These are phyloP conservation scores for Drosophila anomelani DNA, from an alignment of 2,888 invertebrate species.

Conservation along the genomic window DNA sequence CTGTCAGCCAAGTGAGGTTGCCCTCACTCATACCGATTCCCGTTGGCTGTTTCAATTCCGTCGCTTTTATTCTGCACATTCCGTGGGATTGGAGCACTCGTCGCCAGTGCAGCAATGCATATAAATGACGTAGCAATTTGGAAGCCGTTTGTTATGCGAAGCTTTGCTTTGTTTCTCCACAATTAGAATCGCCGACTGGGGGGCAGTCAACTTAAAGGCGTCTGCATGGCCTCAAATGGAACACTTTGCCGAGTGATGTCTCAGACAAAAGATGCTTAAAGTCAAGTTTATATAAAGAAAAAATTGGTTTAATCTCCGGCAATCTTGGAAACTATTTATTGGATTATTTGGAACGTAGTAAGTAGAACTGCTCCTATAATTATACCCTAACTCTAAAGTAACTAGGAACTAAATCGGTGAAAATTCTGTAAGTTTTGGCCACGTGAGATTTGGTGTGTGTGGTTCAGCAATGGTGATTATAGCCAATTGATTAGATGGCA, in stretches of 20 bases:
- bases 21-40: slow-evolving; percentile 7
- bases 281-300: neutral
- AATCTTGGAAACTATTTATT: slow-evolving; percentile 1
- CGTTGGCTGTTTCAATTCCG: slow-evolving; percentile 69
- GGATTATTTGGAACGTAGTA: slow-evolving; percentile 8
- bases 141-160: slow-evolving; percentile 56
- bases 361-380: neutral
- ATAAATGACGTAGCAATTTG: slow-evolving; percentile 66
- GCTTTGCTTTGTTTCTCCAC: slow-evolving; percentile 40
- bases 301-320: neutral
- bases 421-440: slow-evolving; percentile 64
- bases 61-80: slow-evolving; percentile 55
- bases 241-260: slow-evolving; percentile 6
- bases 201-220: slow-evolving; percentile 22
- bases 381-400: slow-evolving; percentile 12
- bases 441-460: slow-evolving; percentile 71
- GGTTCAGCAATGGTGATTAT: slow-evolving; percentile 25
- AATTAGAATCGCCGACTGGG: slow-evolving; percentile 52
- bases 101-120: slow-evolving; percentile 64
- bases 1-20: slow-evolving; percentile 15
- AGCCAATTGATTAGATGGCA: slow-evolving; percentile 38
- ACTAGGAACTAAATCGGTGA: slow-evolving; percentile 60
- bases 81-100: slow-evolving; percentile 21
- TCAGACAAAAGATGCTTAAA: slow-evolving; percentile 5
- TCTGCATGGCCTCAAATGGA: slow-evolving; percentile 25